Percentiles rank a stretch among this genome's conserved stretches.
Conservation (phyloP, 2,797 vertebrate species). For the Pterois miles region DNA sequence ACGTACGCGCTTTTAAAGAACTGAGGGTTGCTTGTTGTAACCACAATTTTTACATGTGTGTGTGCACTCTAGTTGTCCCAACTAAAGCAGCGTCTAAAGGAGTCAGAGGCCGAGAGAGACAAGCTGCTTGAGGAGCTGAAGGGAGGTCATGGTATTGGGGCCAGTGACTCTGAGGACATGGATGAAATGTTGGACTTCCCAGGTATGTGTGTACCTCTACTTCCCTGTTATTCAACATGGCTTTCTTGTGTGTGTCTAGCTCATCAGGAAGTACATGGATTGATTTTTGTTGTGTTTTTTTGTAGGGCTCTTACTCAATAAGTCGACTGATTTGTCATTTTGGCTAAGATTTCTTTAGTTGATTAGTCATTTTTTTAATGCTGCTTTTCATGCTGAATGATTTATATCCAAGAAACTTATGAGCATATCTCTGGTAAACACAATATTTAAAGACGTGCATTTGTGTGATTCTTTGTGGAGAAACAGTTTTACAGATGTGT, state of each 20-base stretch:
- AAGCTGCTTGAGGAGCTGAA: slow-evolving; percentile 87
- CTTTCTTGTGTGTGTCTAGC: neutral
- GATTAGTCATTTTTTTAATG: no score
- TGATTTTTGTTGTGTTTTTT: slow-evolving; percentile 21
- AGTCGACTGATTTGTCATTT: no score
- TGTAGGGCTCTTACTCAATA: no score
- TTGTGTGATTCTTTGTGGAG: no score
- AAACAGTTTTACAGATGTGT: no score
- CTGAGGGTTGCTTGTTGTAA: slow-evolving; percentile 41
- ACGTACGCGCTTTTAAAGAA: neutral
- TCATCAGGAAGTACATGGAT: neutral
- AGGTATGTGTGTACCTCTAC: slow-evolving; percentile 76
- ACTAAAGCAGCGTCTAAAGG: slow-evolving; percentile 82
- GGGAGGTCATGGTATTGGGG: slow-evolving; percentile 26
- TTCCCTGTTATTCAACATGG: neutral
- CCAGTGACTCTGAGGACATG: slow-evolving; percentile 89
- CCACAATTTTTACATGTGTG: neutral
- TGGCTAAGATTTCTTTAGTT: no score
- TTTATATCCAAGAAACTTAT: no score
- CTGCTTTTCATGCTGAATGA: no score
- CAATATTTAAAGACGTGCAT: no score
- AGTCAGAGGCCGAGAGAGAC: slow-evolving; percentile 87
- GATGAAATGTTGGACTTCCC: slow-evolving; percentile 89
- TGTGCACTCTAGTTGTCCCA: slow-evolving; percentile 76
- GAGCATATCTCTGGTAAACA: no score